Conservation (phyloP, 2,888 invertebrate genomes). For the Ormyrus rosae region DNA sequence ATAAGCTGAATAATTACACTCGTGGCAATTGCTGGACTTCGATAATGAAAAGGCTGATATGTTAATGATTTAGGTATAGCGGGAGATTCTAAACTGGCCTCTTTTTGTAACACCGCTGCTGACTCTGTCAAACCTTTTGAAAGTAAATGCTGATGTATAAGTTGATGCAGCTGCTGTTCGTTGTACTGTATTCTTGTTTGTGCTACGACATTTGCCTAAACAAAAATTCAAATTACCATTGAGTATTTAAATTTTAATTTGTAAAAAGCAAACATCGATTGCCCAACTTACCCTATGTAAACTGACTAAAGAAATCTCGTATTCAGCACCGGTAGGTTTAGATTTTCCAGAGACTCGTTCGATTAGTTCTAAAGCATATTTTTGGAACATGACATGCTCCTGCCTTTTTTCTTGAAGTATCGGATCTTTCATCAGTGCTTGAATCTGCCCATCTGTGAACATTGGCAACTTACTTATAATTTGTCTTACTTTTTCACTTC, state of each 20-base stretch:
- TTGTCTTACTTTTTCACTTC: conserved; percentile 95
- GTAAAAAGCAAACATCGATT: not conserved
- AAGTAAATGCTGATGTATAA: conserved; percentile 92
- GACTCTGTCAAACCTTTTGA: conserved; percentile 86
- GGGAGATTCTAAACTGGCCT: conserved; percentile 83
- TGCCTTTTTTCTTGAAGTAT: conserved; percentile 96
- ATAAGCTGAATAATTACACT: conserved; percentile 61
- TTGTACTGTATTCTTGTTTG: conserved; percentile 97
- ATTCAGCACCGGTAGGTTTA: conserved; percentile 85
- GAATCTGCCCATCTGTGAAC: conserved; percentile 94
- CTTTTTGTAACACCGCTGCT: conserved; percentile 85
- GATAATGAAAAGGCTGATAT: conserved; percentile 71
- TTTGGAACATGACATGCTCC: conserved; percentile 97
- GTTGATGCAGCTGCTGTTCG: conserved; percentile 92
- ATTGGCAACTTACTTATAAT: conserved; percentile 96
- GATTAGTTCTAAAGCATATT: conserved; percentile 92
- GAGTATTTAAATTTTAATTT: too few relatives aligned
- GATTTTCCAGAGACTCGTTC: conserved; percentile 94
- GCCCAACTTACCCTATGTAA: conserved; percentile 85
- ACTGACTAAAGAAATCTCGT: conserved; percentile 91
- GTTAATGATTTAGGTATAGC: conserved; percentile 74
- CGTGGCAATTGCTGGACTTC: conserved; percentile 66
- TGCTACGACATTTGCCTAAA: conserved; percentile 93
- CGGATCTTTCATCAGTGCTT: conserved; percentile 96
- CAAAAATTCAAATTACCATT: conserved; percentile 39